These are phyloP conservation scores for Oryctolagus cuniculus DNA, from an alignment of 2,113 vertebrate species.

Conservation along the genomic window mOryCun1.1 NC_091442.1:550501-551000, in stretches of 20 bases:
- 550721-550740: not conserved
- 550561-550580: no score
- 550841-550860: conserved; percentile 91
- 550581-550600: no score
- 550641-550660: no score
- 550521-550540: no score
- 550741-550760: not conserved
- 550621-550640: no score
- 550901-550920: conserved; percentile 93
- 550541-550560: no score
- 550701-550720: no score
- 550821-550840: conserved; percentile 89
- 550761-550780: not conserved
- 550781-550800: not conserved
- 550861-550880: conserved; percentile 89
- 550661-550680: no score
- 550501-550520: no score
- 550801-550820: accelerated
- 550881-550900: conserved; percentile 88
- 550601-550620: no score
- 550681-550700: no score
- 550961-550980: conserved; percentile 90
- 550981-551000: conserved; percentile 30
- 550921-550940: conserved; percentile 91
- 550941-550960: conserved; percentile 89